phyloP scores from a whole-genome alignment of 2,113 vertebrate species.

The Deroptyus accipitrinus region DNA sequence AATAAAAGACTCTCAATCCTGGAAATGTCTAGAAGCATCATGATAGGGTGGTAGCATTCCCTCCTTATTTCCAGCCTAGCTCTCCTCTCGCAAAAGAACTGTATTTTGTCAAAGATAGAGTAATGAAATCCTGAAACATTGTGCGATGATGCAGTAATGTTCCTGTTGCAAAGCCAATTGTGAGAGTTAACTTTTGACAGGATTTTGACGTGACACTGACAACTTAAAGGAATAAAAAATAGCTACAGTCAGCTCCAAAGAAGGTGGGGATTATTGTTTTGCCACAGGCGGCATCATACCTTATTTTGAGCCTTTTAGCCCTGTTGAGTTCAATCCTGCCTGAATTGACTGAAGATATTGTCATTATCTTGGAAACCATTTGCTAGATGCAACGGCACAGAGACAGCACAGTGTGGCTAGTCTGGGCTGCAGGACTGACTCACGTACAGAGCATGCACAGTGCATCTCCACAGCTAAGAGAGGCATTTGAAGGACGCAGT shows the following conservation, averaged over 20 bases:
- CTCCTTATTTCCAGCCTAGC: neutral
- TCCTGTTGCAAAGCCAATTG: slow-evolving; percentile 1
- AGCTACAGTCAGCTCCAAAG: neutral
- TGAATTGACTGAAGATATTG: neutral
- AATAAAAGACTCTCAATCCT: neutral
- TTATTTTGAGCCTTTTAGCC: neutral
- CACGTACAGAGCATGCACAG: neutral
- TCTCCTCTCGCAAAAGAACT: neutral
- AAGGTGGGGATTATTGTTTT: slow-evolving; percentile 7
- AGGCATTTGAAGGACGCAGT: neutral
- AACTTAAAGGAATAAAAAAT: slow-evolving; percentile 5
- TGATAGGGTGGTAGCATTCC: neutral
- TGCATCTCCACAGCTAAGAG: neutral
- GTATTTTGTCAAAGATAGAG: neutral
- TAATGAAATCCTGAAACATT: neutral
- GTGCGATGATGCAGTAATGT: neutral
- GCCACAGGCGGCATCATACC: neutral
- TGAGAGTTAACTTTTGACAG: slow-evolving; percentile 1
- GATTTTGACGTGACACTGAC: neutral
- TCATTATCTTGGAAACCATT: neutral
- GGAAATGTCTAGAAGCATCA: neutral
- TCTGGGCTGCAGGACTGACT: neutral
- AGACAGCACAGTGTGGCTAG: neutral
- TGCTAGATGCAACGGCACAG: neutral
- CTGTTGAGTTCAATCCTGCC: neutral